A percentile compares a stretch with the other conserved stretches of the same genome.
These are phyloP conservation scores for Apotomis capreana DNA, from an alignment of 2,888 invertebrate species.

Conservation along the genomic window DNA sequence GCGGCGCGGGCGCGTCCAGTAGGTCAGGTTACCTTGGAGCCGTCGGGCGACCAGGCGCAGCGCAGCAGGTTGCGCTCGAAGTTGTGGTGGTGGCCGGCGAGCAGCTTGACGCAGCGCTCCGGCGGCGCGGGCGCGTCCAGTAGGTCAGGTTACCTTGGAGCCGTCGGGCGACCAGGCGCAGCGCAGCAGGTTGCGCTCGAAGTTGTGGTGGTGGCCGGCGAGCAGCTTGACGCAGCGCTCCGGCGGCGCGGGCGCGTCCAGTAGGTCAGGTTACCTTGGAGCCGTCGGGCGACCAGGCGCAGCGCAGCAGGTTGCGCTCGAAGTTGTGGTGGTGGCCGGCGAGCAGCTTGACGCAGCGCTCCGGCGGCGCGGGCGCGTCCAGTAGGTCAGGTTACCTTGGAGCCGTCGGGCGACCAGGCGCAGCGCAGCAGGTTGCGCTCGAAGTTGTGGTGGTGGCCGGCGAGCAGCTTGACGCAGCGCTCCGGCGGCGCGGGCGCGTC, in stretches of 20 bases:
- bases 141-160: slow-evolving; percentile 50
- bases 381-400: neutral
- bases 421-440: neutral
- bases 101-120: neutral
- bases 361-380: too few relatives aligned
- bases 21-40: slow-evolving; percentile 86
- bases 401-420: neutral
- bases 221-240: neutral
- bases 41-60: slow-evolving; percentile 97
- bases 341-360: neutral
- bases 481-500: too few relatives aligned
- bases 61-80: slow-evolving; percentile 98
- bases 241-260: too few relatives aligned
- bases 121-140: too few relatives aligned
- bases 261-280: neutral
- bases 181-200: slow-evolving; percentile 90
- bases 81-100: slow-evolving; percentile 95
- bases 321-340: neutral
- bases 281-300: slow-evolving; percentile 1
- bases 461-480: neutral
- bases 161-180: slow-evolving; percentile 92
- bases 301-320: neutral
- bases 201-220: neutral
- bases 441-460: neutral
- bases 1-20: too few relatives aligned